Conservation (phyloP, 2,113 vertebrate genomes). For the Rhinolophus ferrumequinum region DNA sequence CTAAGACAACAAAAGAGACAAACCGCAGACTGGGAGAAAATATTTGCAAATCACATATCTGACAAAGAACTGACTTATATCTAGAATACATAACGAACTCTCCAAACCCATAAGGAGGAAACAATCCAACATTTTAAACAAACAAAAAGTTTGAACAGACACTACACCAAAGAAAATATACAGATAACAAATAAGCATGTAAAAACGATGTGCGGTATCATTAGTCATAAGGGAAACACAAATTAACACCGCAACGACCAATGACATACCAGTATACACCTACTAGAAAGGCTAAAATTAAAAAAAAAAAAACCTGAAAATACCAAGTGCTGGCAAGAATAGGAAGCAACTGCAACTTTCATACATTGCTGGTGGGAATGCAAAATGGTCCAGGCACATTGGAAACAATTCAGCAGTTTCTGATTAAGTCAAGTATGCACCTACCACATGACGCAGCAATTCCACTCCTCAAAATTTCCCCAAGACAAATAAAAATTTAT, state of each 20-base stretch:
- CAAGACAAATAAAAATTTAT: not conserved
- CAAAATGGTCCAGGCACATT: not conserved
- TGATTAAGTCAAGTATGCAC: not conserved
- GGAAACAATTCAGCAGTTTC: not conserved
- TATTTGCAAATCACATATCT: not conserved
- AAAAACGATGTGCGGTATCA: not conserved
- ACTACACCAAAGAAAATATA: not conserved
- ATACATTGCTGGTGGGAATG: accelerated
- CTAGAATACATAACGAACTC: not conserved
- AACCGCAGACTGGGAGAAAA: not conserved
- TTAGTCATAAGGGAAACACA: not conserved
- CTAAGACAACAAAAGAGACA: not conserved
- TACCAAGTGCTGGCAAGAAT: not conserved
- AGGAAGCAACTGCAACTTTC: not conserved
- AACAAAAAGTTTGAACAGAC: not conserved
- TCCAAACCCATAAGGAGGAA: not conserved
- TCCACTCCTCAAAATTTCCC: not conserved
- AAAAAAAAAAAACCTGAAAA: not conserved
- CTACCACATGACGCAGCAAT: not conserved
- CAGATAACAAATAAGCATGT: not conserved
- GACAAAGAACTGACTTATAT: not conserved
- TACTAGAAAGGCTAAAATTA: not conserved
- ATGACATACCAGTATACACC: not conserved
- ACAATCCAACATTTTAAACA: not conserved
- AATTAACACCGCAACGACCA: no score